Percentiles rank a stretch among this genome's conserved stretches.
Conservation (phyloP, 1,140 invertebrate genomes). For the Drosophila erecta region DNA sequence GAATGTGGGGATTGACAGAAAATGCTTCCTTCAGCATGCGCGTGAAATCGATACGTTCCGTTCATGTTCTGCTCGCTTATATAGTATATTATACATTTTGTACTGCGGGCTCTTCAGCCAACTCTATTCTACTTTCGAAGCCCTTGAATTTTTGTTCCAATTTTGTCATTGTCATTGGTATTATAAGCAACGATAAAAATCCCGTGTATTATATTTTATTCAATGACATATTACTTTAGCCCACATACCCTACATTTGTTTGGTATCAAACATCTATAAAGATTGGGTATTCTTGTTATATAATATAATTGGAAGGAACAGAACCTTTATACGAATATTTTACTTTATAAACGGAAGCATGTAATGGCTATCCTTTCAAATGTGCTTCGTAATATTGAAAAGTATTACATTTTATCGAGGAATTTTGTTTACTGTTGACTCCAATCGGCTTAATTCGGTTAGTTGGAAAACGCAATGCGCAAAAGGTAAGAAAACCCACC, state of each 20-base stretch:
- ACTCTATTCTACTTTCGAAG: neutral
- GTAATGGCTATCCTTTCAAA: neutral
- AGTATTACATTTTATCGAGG: constrained; percentile 6
- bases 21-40: constrained; percentile 53
- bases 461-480: constrained; percentile 67
- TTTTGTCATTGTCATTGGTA: constrained; percentile 4
- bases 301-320: too few species aligned
- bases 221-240: too few species aligned
- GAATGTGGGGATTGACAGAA: constrained; percentile 28
- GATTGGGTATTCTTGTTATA: too few species aligned
- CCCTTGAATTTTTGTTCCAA: constrained; percentile 20
- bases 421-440: constrained; percentile 51
- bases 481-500: constrained; percentile 58
- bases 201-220: too few species aligned
- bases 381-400: neutral
- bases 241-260: too few species aligned
- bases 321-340: too few species aligned
- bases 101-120: constrained; percentile 17
- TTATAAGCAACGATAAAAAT: too few species aligned
- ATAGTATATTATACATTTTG: constrained; percentile 6
- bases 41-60: constrained; percentile 72
- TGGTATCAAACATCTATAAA: too few species aligned
- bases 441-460: constrained; percentile 15
- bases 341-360: too few species aligned
- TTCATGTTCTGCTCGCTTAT: constrained; percentile 27